Evolutionary conservation across 2,797 vertebrate genomes (phyloP), one percentile per base, ranked within the genome.

Genomic region (Dryobates pubescens): DNA sequence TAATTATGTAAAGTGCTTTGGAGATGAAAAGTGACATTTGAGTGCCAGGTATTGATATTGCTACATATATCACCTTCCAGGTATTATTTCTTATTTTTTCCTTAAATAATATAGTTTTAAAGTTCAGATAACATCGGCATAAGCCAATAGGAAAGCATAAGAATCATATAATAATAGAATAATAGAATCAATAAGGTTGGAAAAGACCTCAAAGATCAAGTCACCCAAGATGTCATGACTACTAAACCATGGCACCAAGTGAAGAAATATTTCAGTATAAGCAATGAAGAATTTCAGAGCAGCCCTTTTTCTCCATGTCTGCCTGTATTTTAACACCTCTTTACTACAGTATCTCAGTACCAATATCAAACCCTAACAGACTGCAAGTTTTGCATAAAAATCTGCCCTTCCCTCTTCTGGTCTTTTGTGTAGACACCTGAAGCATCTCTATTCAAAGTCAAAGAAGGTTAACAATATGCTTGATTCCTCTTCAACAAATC

Each of bases 1-100:
- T 93, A 93, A 94, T 95, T 89, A 94, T 57, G 72, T 89, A 64
- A 93, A 96, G 88, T 61, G 72, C 73, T 87, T 86, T 75, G 75
- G 67, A 94, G 78, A 78, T 67, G 65, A 90, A 92, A 95, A 87
- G 84, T 90, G 90, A 94, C 90, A 93, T 45, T 74, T 93, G 56
- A 96, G 75, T 85, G 59, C 83, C 79, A 85, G 89, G 84, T 83
- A 90, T 86, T 92, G 69, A 65, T 90, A 92, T 86, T 92, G 93
- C 93, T 94, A 94, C 51, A 75, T 78, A 89, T 45, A 93, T 75
- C 88, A 80, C 83, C 72, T 82, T 85, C 78, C n/a, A 78, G 34
- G 53, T 89, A 93, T 80, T 96, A 72, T 72, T 91, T 80, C 54
- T 77, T 49, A 34, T 68, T 86, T 75, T 58, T n/a, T 13, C 27